phyloP scores from a whole-genome alignment of 2,797 vertebrate genomes.

The Apogon hyalosoma region DNA sequence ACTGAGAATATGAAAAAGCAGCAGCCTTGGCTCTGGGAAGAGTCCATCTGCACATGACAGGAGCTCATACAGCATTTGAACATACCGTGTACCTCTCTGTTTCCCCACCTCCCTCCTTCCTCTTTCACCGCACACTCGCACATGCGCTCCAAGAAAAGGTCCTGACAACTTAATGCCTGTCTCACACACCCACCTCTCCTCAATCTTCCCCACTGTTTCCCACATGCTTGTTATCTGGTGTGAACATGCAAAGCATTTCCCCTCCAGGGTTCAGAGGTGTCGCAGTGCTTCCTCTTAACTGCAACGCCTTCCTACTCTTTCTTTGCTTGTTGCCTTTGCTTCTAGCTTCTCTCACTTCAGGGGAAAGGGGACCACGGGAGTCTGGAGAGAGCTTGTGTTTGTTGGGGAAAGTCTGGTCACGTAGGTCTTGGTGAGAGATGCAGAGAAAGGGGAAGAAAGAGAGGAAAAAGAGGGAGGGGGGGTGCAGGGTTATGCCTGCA shows the following conservation, averaged over 20 bases:
- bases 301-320: not conserved
- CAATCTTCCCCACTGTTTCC: slow-evolving; percentile 37
- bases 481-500: slow-evolving; percentile 52
- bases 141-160: slow-evolving; percentile 58
- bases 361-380: not conserved
- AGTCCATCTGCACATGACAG: slow-evolving; percentile 70
- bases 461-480: not conserved
- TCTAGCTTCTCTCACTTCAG: slow-evolving; percentile 23
- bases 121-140: not conserved
- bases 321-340: slow-evolving; percentile 9
- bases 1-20: slow-evolving; percentile 46
- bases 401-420: slow-evolving; percentile 65
- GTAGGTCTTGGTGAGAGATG: slow-evolving; percentile 54
- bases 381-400: slow-evolving; percentile 41
- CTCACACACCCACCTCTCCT: slow-evolving; percentile 23
- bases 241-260: slow-evolving; percentile 64
- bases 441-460: slow-evolving; percentile 11
- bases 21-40: slow-evolving; percentile 62
- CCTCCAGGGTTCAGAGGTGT: slow-evolving; percentile 61
- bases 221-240: slow-evolving; percentile 62
- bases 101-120: slow-evolving; percentile 4
- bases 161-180: slow-evolving; percentile 42
- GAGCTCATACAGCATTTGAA: slow-evolving; percentile 55
- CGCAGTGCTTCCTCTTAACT: slow-evolving; percentile 32
- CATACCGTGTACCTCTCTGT: not conserved